Evolutionary conservation across 2,113 vertebrate genomes (phyloP).

Genomic region (Austrofundulus limnaeus): DNA sequence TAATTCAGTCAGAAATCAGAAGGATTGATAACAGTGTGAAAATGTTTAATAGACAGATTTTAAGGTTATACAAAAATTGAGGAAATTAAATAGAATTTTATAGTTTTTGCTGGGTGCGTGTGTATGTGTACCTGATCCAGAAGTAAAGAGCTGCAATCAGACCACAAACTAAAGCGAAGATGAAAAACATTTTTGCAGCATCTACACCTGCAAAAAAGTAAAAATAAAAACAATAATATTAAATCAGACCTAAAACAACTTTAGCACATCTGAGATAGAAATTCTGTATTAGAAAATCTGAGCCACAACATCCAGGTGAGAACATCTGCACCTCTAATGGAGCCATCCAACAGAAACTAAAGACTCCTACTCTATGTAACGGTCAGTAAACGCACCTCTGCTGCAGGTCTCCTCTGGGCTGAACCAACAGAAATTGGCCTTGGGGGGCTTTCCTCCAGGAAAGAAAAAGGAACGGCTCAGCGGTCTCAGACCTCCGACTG

Average conservation of each 20-base stretch:
- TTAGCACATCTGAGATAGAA: neutral
- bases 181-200: constrained; percentile 53
- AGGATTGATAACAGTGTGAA: too few species aligned
- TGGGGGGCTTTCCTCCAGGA: constrained; percentile 76
- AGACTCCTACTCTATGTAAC: neutral
- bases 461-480: constrained; percentile 75
- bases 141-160: constrained; percentile 52
- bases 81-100: too few species aligned
- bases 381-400: constrained; percentile 74
- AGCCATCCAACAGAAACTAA: neutral
- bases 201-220: constrained; percentile 74
- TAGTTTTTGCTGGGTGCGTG: neutral
- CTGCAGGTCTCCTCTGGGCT: constrained; percentile 78
- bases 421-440: constrained; percentile 86
- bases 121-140: constrained; percentile 48
- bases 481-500: constrained; percentile 59
- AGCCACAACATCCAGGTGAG: neutral
- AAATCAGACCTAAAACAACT: neutral
- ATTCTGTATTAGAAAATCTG: too few species aligned
- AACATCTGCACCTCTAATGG: neutral
- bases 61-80: too few species aligned
- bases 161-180: constrained; percentile 70
- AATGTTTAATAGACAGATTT: too few species aligned
- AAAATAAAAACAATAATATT: too few species aligned
- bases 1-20: too few species aligned